These are phyloP conservation scores for Tromatobia lineatoria DNA, from an alignment of 2,888 invertebrate species.

Conservation along the genomic window DNA sequence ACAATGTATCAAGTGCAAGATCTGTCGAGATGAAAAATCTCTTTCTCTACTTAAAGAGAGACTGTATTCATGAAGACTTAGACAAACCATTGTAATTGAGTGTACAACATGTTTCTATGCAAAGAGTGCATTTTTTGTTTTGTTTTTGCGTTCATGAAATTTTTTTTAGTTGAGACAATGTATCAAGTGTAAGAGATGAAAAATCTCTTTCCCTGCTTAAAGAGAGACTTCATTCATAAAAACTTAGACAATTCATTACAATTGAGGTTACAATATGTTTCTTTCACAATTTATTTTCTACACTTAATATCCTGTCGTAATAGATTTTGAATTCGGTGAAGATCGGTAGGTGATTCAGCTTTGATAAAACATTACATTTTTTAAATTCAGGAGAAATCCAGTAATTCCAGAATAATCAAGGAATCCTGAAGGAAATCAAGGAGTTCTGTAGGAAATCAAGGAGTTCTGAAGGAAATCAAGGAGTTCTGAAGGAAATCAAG, in stretches of 20 bases:
- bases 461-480: too few species aligned
- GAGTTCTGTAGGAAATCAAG: too few species aligned
- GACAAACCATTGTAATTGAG: neutral
- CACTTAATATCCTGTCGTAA: too few species aligned
- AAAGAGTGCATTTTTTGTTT: too few species aligned
- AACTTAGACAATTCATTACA: neutral
- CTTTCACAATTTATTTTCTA: too few species aligned
- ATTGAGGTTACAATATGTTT: neutral
- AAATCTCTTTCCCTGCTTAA: neutral
- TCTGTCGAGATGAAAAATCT: neutral
- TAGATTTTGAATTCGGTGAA: too few species aligned
- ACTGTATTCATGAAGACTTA: neutral
- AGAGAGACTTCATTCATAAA: neutral
- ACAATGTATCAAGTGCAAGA: neutral
- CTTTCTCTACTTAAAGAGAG: neutral
- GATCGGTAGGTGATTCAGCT: too few species aligned
- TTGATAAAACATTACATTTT: too few species aligned
- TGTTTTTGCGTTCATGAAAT: conserved; percentile 50
- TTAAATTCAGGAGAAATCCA: too few species aligned
- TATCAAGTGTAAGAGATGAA: neutral
- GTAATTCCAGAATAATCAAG: too few species aligned
- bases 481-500: too few species aligned
- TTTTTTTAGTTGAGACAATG: neutral
- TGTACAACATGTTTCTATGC: neutral
- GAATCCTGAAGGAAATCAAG: too few species aligned